Conservation (phyloP, 2,888 invertebrate genomes). For the Ophion ellenae region DNA sequence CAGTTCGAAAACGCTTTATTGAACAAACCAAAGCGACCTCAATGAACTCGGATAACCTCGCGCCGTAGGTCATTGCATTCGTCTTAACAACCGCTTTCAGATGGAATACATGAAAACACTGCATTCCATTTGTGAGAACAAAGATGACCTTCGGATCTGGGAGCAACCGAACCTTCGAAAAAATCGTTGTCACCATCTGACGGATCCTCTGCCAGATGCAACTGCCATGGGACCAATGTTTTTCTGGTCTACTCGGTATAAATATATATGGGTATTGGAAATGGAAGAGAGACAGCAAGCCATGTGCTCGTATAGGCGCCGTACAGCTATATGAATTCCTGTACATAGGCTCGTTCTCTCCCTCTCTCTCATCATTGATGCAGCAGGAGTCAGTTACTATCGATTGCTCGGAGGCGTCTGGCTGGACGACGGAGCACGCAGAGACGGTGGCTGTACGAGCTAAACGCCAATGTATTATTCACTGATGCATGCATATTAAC, state of each 20-base stretch:
- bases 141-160: not conserved
- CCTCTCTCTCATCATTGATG: conserved; percentile 29
- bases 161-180: not conserved
- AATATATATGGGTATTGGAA: conserved; percentile 20
- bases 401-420: conserved; percentile 57
- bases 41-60: not conserved
- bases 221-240: not conserved
- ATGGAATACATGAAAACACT: not conserved
- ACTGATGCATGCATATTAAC: conserved; percentile 20
- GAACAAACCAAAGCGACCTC: not conserved
- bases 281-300: conserved; percentile 19
- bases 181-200: not conserved
- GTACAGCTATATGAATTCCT: conserved; percentile 14
- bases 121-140: not conserved
- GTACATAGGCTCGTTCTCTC: not conserved
- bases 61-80: no score
- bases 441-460: conserved; percentile 23
- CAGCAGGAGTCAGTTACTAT: conserved; percentile 59
- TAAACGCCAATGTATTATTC: conserved; percentile 54
- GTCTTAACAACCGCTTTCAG: not conserved
- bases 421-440: conserved; percentile 24
- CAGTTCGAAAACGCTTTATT: no score
- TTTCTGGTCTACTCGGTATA: not conserved
- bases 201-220: not conserved
- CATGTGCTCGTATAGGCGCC: conserved; percentile 45